Evolutionary conservation across 2,888 invertebrate genomes (phyloP).

Genomic region (Nemotelus nigrinus): DNA sequence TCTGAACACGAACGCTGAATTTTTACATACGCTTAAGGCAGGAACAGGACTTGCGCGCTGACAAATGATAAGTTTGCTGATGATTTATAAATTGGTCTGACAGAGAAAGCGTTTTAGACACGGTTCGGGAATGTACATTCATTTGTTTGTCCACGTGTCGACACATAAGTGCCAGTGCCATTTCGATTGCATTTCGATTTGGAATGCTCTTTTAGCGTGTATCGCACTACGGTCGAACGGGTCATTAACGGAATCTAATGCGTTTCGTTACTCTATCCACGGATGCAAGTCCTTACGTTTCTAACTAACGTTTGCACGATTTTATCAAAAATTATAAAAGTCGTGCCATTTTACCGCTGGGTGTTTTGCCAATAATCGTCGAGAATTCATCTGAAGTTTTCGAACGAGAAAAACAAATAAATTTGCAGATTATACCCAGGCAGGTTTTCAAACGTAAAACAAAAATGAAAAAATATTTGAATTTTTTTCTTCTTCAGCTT

Average conservation of each 20-base stretch:
- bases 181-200: neutral
- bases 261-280: neutral
- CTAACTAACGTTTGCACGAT: slow-evolving; percentile 4
- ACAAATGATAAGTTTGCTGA: slow-evolving; percentile 39
- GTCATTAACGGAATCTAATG: neutral
- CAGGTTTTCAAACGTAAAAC: neutral
- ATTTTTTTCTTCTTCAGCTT: neutral
- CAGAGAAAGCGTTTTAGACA: slow-evolving; percentile 23
- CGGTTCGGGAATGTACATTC: slow-evolving; percentile 7
- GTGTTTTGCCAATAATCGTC: slow-evolving; percentile 65
- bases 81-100: slow-evolving; percentile 37
- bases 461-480: neutral
- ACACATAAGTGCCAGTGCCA: neutral
- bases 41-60: slow-evolving; percentile 37
- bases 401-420: neutral
- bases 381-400: slow-evolving; percentile 64
- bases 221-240: too few relatives aligned
- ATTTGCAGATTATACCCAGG: neutral
- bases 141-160: slow-evolving; percentile 24
- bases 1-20: slow-evolving; percentile 10
- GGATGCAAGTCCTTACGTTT: slow-evolving; percentile 15
- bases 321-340: slow-evolving; percentile 58
- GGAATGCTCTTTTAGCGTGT: neutral
- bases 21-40: slow-evolving; percentile 46
- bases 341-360: slow-evolving; percentile 65